These are phyloP conservation scores for Callithrix jacchus DNA, from an alignment of 2,113 vertebrate genomes.

Conservation along the genomic window DNA sequence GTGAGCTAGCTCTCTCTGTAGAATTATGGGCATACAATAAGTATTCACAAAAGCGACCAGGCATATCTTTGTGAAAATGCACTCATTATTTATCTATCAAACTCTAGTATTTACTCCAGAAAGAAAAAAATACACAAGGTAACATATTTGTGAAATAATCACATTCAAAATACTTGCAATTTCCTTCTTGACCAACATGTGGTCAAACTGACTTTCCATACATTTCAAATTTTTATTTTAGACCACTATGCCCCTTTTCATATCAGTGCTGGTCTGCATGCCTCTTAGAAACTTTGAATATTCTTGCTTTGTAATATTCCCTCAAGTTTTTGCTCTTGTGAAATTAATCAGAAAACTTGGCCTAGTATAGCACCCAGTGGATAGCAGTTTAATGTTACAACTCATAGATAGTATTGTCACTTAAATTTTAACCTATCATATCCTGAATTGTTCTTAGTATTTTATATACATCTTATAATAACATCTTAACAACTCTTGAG, in stretches of 20 bases:
- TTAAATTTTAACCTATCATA: background rate
- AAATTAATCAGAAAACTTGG: background rate
- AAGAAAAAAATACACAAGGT: background rate
- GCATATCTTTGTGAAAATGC: background rate
- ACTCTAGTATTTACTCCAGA: background rate
- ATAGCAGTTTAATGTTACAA: background rate
- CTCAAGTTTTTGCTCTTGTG: background rate
- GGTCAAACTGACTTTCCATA: background rate
- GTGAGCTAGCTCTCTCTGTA: background rate
- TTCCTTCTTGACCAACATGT: background rate
- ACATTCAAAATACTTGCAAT: background rate
- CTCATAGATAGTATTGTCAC: background rate
- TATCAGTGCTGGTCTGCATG: background rate
- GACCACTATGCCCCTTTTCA: background rate
- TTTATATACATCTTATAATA: background rate
- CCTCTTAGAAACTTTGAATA: background rate
- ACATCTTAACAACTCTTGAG: background rate
- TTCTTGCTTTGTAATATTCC: background rate
- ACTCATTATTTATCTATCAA: background rate
- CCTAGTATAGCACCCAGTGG: background rate
- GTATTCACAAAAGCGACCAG: background rate
- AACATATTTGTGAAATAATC: background rate
- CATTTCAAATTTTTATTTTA: background rate
- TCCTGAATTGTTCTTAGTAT: background rate
- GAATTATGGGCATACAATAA: fast-evolving